Evolutionary conservation across 2,888 invertebrate species (phyloP), one percentile per base, ranked within the genome.

Genomic region (Galerucella nymphaeae): DNA sequence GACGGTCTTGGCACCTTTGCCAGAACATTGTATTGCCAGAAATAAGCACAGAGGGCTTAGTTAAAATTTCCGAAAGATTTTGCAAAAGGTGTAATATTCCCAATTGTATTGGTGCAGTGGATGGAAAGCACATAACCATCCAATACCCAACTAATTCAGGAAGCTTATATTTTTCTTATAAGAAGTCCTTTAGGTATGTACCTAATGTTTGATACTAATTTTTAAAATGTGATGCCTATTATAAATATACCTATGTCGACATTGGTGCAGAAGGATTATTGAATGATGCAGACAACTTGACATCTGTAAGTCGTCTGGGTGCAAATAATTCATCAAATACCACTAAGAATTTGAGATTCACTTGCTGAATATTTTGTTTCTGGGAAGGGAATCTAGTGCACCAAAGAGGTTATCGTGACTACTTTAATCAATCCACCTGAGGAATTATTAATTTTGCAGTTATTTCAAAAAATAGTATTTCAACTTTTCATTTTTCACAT

Each of bases 81-180:
- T 69, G 66, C 45, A 70, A 71, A 18, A 57, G 70, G 18, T 78
- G 78, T 68, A 77, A 79, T 70, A 68, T 80, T 73, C 78, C 78
- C 23, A 76, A 80, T 65, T 81, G 79, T 68, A 70, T 81, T 53
- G 82, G 83, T 41, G 78, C 79, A 42, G 74, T 23, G 23, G 5
- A 42, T 42, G 2, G 42, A 1, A 42, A 42, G 11, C 42, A 42
- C 11, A 42, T 42, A 10, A 11, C 42, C 5, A 42, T 42, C 11
- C 42, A 42, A 42, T 42, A 9, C n/a, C 6, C 42, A 42, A 42
- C 10, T 42, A 42, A 42, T 42, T 42, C 42, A 42, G 4, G 42
- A 13, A 42, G 13, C 42, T 23, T 3, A 23, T 23, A 42, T 42
- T 42, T 4, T 42, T 42, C 42, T 57, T 53, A 57, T n/a, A 42